These are phyloP conservation scores for Mastomys coucha DNA, from an alignment of 2,113 vertebrate species.

Conservation along the genomic window DNA sequence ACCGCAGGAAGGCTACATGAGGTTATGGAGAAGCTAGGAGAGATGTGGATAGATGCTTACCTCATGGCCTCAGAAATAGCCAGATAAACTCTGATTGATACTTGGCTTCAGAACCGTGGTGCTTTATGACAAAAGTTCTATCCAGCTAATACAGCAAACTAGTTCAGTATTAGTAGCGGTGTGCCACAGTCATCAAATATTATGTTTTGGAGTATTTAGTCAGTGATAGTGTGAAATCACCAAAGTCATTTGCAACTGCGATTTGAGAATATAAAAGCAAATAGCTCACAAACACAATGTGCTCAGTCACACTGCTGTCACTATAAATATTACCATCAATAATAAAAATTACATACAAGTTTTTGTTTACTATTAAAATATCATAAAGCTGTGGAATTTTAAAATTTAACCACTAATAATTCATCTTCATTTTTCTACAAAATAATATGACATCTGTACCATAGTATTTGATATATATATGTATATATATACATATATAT, in stretches of 20 bases:
- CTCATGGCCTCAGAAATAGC: not conserved
- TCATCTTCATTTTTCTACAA: not conserved
- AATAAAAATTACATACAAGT: not conserved
- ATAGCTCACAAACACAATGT: slow-evolving; percentile 6
- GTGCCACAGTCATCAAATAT: not conserved
- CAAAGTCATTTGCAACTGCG: not conserved
- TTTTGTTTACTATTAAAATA: not conserved
- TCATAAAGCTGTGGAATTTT: not conserved
- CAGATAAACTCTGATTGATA: not conserved
- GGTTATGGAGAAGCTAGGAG: not conserved
- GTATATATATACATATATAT: slow-evolving; percentile 46
- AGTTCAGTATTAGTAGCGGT: not conserved
- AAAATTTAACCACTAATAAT: not conserved
- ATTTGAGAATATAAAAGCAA: slow-evolving; percentile 15
- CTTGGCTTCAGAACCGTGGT: not conserved
- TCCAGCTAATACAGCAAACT: not conserved
- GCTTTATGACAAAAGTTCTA: not conserved
- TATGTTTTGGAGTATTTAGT: not conserved
- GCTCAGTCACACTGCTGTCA: not conserved
- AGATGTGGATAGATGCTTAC: not conserved
- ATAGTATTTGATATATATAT: slow-evolving; percentile 5
- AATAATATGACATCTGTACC: not conserved
- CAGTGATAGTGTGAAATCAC: not conserved
- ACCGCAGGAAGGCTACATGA: not conserved
- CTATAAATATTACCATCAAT: not conserved